Conservation (phyloP, 2,797 vertebrate species). For the Mus caroli region DNA sequence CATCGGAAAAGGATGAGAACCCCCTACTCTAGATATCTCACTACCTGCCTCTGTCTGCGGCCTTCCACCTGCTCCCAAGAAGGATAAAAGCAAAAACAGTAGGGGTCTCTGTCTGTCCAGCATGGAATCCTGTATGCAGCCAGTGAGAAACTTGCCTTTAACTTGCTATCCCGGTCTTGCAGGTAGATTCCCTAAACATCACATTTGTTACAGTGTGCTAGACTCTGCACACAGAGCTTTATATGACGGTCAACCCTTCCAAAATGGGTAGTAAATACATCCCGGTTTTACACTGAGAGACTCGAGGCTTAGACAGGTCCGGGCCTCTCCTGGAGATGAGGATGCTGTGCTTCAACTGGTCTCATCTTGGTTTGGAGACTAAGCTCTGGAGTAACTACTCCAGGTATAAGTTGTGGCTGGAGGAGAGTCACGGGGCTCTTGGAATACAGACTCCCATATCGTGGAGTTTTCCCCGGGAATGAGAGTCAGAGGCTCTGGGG, state of each 20-base stretch:
- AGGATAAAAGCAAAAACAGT: not conserved
- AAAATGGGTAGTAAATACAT: too few species aligned
- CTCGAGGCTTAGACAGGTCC: not conserved
- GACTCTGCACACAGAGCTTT: not conserved
- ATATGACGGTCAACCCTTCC: fast-evolving
- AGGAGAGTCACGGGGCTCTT: not conserved
- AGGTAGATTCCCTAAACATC: not conserved
- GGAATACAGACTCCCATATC: not conserved
- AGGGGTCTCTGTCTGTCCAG: not conserved
- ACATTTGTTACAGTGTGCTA: not conserved
- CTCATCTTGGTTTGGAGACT: not conserved
- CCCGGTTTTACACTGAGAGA: not conserved
- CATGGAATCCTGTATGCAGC: not conserved
- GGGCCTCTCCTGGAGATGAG: not conserved
- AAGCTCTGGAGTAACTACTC: not conserved
- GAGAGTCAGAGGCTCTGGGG: not conserved
- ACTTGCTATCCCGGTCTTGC: not conserved
- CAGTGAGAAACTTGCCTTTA: not conserved
- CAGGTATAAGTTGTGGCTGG: not conserved
- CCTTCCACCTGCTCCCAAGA: not conserved
- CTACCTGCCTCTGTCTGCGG: not conserved
- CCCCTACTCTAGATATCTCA: not conserved
- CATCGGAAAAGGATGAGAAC: not conserved
- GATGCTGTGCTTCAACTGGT: not conserved
- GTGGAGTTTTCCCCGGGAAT: not conserved